A percentile compares a stretch with the other conserved stretches of the same genome.
These are phyloP conservation scores for Sebastolobus altivelis DNA, from an alignment of 2,797 vertebrate genomes.

Conservation along the genomic window DNA sequence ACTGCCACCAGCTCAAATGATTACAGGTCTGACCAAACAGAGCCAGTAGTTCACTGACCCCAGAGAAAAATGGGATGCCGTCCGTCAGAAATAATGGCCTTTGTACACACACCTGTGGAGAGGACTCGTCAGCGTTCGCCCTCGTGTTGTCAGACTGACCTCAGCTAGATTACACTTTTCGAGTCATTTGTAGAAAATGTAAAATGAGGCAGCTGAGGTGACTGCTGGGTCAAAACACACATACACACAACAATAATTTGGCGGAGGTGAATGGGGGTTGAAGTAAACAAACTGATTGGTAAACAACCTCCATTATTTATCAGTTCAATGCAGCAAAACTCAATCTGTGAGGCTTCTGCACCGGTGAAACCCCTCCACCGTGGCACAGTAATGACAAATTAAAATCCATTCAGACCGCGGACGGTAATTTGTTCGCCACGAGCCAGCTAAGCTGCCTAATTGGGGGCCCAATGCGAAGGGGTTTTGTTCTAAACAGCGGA, in stretches of 20 bases:
- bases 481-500: slow-evolving; percentile 60
- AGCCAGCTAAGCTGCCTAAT: slow-evolving; percentile 53
- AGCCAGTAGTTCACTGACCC: slow-evolving; percentile 34
- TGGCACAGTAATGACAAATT: slow-evolving; percentile 46
- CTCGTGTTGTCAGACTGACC: slow-evolving; percentile 17
- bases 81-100: too few relatives aligned
- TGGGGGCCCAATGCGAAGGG: slow-evolving; percentile 27
- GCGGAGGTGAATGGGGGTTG: slow-evolving; percentile 22
- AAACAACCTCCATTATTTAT: slow-evolving; percentile 63
- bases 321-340: slow-evolving; percentile 50
- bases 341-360: slow-evolving; percentile 28
- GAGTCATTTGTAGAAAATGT: slow-evolving; percentile 18
- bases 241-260: slow-evolving; percentile 25
- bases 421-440: slow-evolving; percentile 57
- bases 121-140: slow-evolving; percentile 8
- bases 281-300: slow-evolving; percentile 56
- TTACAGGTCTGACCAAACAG: slow-evolving; percentile 36
- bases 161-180: slow-evolving; percentile 33
- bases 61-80: slow-evolving; percentile 19
- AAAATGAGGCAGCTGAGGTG: not conserved
- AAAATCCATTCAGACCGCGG: slow-evolving; percentile 45
- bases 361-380: slow-evolving; percentile 5
- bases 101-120: slow-evolving; percentile 36
- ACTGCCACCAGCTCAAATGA: slow-evolving; percentile 54
- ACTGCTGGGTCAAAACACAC: slow-evolving; percentile 15